Evolutionary conservation across 2,888 invertebrate genomes (phyloP).

Genomic region (Dysmachus trigonus): DNA sequence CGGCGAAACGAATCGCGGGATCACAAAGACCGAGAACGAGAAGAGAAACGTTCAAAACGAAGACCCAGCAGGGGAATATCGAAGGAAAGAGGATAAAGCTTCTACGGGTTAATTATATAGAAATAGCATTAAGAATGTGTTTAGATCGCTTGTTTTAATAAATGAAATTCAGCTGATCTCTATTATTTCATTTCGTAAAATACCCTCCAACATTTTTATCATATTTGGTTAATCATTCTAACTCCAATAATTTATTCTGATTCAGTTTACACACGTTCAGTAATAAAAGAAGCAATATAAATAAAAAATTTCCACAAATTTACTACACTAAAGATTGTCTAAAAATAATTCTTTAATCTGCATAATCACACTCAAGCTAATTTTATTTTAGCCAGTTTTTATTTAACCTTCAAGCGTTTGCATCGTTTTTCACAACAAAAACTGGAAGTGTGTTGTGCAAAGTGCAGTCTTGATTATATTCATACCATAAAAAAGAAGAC

Average conservation of each 20-base stretch:
- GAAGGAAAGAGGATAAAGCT: slow-evolving; percentile 13
- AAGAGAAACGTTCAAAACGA: background rate
- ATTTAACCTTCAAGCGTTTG: too few species aligned
- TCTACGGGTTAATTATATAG: background rate
- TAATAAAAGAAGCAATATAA: too few species aligned
- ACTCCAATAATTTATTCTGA: too few species aligned
- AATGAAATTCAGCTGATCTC: background rate
- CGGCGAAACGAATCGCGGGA: background rate
- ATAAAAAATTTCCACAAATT: background rate
- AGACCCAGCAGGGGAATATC: background rate
- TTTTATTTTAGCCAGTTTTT: too few species aligned
- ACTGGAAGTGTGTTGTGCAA: too few species aligned
- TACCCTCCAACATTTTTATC: too few species aligned
- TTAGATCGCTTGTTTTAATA: background rate
- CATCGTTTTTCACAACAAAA: too few species aligned
- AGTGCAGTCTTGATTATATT: background rate
- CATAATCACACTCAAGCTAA: too few species aligned
- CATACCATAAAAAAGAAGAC: too few species aligned
- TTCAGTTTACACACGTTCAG: background rate
- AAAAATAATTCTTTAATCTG: background rate
- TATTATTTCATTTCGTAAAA: background rate
- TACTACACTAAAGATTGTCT: background rate
- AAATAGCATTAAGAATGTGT: background rate
- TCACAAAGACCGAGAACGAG: background rate
- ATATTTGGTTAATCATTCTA: too few species aligned